Conservation (phyloP, 1,140 invertebrate genomes). For the Steinernema khuongi region DNA sequence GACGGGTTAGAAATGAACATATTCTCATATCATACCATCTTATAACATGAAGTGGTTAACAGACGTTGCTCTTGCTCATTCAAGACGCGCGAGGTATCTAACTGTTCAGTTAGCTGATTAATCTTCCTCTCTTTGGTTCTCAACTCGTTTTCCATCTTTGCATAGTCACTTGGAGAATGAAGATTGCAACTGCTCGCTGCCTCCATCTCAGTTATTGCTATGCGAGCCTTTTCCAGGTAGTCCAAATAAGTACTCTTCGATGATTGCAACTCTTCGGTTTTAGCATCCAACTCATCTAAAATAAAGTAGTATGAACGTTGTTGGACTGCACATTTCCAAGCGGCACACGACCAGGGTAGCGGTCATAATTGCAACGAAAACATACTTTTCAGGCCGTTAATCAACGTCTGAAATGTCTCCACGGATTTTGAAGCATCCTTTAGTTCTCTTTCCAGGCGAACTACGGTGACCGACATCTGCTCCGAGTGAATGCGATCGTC, state of each 20-base stretch:
- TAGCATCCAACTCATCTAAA: neutral
- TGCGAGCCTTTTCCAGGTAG: neutral
- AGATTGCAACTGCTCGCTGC: neutral
- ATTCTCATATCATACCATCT: conserved; percentile 1
- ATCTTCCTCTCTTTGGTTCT: neutral
- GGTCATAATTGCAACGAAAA: neutral
- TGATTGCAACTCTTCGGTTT: neutral
- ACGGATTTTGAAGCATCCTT: neutral
- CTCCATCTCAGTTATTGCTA: neutral
- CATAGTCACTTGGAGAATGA: neutral
- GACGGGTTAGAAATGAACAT: neutral
- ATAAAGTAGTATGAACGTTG: too few species aligned
- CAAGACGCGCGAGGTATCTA: neutral
- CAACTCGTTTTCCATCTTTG: neutral
- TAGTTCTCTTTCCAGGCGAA: neutral
- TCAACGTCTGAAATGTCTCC: neutral
- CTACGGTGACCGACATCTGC: neutral
- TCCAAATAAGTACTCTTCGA: neutral
- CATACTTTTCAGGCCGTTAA: neutral
- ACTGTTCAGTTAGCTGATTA: neutral
- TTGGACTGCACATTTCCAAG: too few species aligned
- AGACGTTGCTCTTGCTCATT: neutral
- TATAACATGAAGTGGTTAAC: neutral
- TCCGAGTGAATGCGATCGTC: neutral
- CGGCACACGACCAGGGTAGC: too few species aligned